A percentile compares a stretch with the other conserved stretches of the same genome.
Conservation (phyloP, 2,113 vertebrate genomes). For the Apaloderma vittatum region DNA sequence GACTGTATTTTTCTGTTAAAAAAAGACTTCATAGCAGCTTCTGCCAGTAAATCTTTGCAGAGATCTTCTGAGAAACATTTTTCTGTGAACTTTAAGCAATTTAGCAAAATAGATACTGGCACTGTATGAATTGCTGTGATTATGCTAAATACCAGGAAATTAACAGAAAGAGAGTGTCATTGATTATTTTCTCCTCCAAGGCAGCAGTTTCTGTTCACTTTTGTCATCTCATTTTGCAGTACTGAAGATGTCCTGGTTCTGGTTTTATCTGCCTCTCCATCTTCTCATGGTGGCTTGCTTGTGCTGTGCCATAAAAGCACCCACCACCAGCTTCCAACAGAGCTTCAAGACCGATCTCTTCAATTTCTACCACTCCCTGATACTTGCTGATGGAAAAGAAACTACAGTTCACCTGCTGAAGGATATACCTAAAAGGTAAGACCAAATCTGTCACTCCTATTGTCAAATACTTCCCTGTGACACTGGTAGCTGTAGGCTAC, state of each 20-base stretch:
- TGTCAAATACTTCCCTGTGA: not conserved
- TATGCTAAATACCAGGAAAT: not conserved
- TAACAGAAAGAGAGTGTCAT: not conserved
- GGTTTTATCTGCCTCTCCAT: not conserved
- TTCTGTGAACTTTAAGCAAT: not conserved
- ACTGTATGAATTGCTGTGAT: not conserved
- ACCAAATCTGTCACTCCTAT: not conserved
- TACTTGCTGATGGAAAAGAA: slow-evolving; percentile 85
- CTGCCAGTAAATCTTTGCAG: not conserved
- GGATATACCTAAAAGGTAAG: slow-evolving; percentile 87
- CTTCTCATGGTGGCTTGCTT: not conserved
- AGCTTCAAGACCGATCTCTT: slow-evolving; percentile 32
- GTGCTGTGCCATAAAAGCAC: slow-evolving; percentile 2
- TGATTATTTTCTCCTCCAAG: not conserved
- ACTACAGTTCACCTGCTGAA: slow-evolving; percentile 83
- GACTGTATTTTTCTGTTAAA: not conserved
- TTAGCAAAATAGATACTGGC: not conserved
- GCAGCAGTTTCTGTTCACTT: not conserved
- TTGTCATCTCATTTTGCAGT: not conserved
- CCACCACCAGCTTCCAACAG: not conserved
- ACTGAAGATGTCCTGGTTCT: slow-evolving; percentile 31
- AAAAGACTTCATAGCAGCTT: not conserved
- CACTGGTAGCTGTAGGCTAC: rapidly evolving
- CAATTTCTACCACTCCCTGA: slow-evolving; percentile 65
- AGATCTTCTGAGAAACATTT: not conserved